Percentiles rank a stretch among this genome's conserved stretches.
These are phyloP conservation scores for Eupeodes latifasciatus DNA, from an alignment of 2,888 invertebrate genomes.

Conservation along the genomic window DNA sequence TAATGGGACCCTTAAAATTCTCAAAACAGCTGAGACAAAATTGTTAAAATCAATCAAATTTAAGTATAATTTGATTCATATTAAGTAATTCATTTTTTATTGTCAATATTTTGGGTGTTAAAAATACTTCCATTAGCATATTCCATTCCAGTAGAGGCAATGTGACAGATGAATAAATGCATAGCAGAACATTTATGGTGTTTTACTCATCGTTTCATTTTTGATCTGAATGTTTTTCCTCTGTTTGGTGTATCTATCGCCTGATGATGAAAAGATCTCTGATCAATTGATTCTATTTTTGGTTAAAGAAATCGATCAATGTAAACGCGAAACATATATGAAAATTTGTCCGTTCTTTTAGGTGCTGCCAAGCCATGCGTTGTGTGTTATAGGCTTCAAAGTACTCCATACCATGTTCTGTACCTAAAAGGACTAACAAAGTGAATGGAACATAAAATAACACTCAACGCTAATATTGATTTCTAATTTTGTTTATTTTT, in stretches of 20 bases:
- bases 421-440: constrained; percentile 55
- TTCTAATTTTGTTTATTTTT: constrained; percentile 51
- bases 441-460: constrained; percentile 66
- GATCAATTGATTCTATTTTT: constrained; percentile 60
- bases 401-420: too few species aligned
- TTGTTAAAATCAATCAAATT: constrained; percentile 36
- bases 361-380: constrained; percentile 44
- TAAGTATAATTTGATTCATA: constrained; percentile 31
- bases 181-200: constrained; percentile 14
- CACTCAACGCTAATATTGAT: constrained; percentile 68
- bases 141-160: neutral
- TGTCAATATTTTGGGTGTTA: constrained; percentile 19
- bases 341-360: constrained; percentile 59
- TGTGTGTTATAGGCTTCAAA: constrained; percentile 8
- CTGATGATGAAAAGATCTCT: constrained; percentile 21
- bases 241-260: neutral
- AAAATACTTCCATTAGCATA: constrained; percentile 67
- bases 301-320: constrained; percentile 65
- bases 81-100: constrained; percentile 61
- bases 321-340: constrained; percentile 62
- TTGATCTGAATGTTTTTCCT: constrained; percentile 16
- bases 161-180: constrained; percentile 17
- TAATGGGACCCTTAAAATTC: constrained; percentile 7
- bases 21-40: constrained; percentile 40
- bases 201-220: constrained; percentile 27